These are phyloP conservation scores for Sialis fuliginosa DNA, from an alignment of 2,888 invertebrate species.

Conservation along the genomic window DNA sequence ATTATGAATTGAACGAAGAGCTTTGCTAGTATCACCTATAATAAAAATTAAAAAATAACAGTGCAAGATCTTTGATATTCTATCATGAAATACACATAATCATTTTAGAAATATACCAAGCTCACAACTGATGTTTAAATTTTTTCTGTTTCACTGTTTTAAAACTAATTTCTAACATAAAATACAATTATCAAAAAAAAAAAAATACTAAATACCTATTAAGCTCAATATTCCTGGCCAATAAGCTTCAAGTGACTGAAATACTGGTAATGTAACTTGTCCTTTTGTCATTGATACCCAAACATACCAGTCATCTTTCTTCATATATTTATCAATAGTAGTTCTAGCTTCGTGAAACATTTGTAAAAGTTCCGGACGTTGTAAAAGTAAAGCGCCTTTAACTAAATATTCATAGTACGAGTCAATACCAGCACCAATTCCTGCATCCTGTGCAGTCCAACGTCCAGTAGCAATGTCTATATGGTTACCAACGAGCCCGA, in stretches of 20 bases:
- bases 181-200: too few species aligned
- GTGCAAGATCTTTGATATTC: too few species aligned
- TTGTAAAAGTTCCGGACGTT: conserved; percentile 76
- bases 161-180: too few species aligned
- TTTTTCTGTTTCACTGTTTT: too few species aligned
- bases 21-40: conserved; percentile 72
- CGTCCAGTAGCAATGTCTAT: conserved; percentile 85
- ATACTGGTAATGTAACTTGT: conserved; percentile 89
- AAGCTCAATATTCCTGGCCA: conserved; percentile 92
- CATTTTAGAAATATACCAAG: too few species aligned
- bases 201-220: conserved; percentile 50
- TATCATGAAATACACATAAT: neutral
- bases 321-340: conserved; percentile 69
- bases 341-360: conserved; percentile 70
- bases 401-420: conserved; percentile 97
- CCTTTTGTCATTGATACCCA: conserved; percentile 99
- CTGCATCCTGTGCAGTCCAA: conserved; percentile 98
- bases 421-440: conserved; percentile 90
- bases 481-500: conserved; percentile 91
- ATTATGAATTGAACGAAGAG: conserved; percentile 84
- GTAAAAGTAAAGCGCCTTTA: conserved; percentile 83
- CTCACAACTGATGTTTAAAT: neutral
- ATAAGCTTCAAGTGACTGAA: conserved; percentile 94
- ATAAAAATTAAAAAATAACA: neutral
- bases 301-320: conserved; percentile 94